phyloP scores from a whole-genome alignment of 2,797 vertebrate species.

The Pseudocheirus occidentalis region DNA sequence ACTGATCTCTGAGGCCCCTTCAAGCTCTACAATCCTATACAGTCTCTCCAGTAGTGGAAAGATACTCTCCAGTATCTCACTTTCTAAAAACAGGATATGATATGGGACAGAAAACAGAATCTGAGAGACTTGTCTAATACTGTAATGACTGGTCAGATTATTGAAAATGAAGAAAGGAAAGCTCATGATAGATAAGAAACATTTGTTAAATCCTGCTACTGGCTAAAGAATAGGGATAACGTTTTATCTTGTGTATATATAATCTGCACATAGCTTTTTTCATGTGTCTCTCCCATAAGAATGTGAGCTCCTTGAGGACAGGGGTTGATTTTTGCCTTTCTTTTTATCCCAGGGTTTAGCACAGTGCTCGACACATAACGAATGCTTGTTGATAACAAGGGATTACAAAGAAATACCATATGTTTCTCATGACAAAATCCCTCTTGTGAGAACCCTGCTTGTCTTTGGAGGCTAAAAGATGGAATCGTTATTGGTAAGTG shows the following conservation, averaged over 20 bases:
- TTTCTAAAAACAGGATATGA: conserved; percentile 11
- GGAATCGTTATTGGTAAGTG: background rate
- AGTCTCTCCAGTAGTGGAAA: background rate
- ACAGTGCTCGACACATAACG: background rate
- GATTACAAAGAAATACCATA: background rate
- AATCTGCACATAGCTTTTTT: background rate
- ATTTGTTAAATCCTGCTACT: background rate
- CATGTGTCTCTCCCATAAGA: background rate
- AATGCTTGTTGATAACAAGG: background rate
- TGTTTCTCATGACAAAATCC: background rate
- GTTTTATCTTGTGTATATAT: background rate
- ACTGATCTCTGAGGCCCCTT: background rate
- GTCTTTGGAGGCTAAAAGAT: conserved; percentile 11
- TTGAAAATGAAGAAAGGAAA: background rate
- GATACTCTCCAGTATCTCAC: background rate
- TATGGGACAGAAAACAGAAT: background rate
- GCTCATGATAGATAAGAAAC: background rate
- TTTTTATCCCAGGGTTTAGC: background rate
- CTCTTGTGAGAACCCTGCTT: background rate
- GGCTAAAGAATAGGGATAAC: background rate
- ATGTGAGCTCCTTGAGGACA: background rate
- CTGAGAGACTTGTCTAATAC: background rate
- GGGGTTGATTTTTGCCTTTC: background rate
- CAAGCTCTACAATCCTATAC: background rate
- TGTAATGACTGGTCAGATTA: background rate